Base-by-base conservation (phyloP, 2,888 invertebrate species). In the Drosophila mimica region DNA sequence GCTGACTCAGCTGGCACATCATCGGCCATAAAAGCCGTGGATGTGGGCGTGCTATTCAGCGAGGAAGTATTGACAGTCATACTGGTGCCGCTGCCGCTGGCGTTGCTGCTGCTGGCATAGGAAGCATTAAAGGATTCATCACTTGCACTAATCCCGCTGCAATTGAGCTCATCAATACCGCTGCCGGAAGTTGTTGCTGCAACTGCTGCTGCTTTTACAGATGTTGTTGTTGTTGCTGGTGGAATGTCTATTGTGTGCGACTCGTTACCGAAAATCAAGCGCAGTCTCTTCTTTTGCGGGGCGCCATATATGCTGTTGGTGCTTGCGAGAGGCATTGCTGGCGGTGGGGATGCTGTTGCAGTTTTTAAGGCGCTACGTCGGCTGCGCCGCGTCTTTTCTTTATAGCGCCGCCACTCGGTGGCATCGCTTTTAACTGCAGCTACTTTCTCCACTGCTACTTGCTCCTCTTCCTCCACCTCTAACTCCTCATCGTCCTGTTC, bases 191-290 rank as follows among this genome's bases (percentile, higher is more conserved):
- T 56, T 30, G 30, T 20, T 57, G 43, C 38, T 56, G 38, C 38
- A 28, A 25, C 43, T 43, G 59, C 36, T 31, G 48, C 59, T 51
- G 40, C 25, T 11, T 52, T 38, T 9, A 48, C 54, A 13, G 67
- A 52, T 30, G 48, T 59, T 48, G 69, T 53, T 73, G 70, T 53
- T 31, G 49, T 59, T 62, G 85, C 59, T 94, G 96, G 95, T 93
- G 97, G 97, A 94, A 98, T 95, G 94, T 97, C 96, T 92, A 97
- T 97, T 92, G 97, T 97, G 92, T 96, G 96, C 91, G 97, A 96
- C 93, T 98, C 98, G 93, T 97, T 97, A 84, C 98, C 97, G 91
- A 98, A 96, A 90, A 97, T 97, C 91, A 98, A 94, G 91, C 97
- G 95, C 92, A 98, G 94, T 91, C 98, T 95, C 94, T 98, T 98